A percentile compares a stretch with the other conserved stretches of the same genome.
Evolutionary conservation across 2,113 vertebrate species (phyloP).

Genomic region (Nothocercus nigrocapillus): DNA sequence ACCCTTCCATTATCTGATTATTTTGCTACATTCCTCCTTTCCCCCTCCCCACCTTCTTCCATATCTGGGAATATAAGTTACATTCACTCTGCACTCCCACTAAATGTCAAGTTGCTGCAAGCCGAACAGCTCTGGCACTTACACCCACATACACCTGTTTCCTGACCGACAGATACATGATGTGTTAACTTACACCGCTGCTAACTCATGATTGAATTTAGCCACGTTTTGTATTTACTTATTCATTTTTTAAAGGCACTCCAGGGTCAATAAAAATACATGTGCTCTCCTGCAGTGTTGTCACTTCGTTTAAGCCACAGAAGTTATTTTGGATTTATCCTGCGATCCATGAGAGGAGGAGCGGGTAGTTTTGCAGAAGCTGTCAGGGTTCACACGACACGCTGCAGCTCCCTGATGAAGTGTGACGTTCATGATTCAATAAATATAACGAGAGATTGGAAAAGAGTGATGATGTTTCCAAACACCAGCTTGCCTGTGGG

Average conservation of each 20-base stretch:
- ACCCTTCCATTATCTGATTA: not conserved
- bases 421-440: accelerated
- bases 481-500: not conserved
- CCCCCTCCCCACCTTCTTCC: not conserved
- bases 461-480: not conserved
- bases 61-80: not conserved
- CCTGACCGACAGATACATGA: conserved; percentile 2
- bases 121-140: conserved; percentile 44
- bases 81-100: conserved; percentile 11
- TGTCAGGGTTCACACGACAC: not conserved
- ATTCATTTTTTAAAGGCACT: not conserved
- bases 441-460: accelerated
- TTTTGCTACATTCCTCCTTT: not conserved
- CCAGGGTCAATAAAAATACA: not conserved
- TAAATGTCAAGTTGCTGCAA: conserved; percentile 27
- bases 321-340: not conserved
- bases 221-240: not conserved
- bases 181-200: not conserved
- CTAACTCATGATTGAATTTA: not conserved
- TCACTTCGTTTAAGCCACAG: not conserved
- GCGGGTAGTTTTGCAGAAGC: not conserved
- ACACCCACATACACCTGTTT: conserved; percentile 44
- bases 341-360: accelerated
- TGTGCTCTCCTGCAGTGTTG: not conserved
- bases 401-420: accelerated